Conservation (phyloP, 2,113 vertebrate species). For the Nothoprocta perdicaria region DNA sequence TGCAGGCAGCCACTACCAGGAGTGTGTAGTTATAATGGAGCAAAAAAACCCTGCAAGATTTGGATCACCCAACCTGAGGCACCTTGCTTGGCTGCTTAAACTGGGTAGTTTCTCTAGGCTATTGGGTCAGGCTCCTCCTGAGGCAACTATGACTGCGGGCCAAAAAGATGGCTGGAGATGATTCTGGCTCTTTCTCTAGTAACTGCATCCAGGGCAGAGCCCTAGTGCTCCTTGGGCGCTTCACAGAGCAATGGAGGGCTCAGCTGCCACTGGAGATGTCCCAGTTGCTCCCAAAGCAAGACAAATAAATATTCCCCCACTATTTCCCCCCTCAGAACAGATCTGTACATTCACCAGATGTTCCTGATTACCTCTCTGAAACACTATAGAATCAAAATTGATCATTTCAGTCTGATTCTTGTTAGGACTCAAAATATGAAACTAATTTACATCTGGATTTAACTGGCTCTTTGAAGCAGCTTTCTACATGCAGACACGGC, state of each 20-base stretch:
- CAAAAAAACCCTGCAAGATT: not conserved
- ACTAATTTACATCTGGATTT: not conserved
- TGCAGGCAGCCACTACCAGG: not conserved
- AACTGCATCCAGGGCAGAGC: not conserved
- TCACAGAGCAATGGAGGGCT: not conserved
- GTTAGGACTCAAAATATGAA: not conserved
- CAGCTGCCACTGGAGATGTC: not conserved
- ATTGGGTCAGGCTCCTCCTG: not conserved
- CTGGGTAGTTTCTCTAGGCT: not conserved
- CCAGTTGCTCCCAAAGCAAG: conserved; percentile 9
- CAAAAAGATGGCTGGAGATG: not conserved
- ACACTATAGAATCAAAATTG: not conserved
- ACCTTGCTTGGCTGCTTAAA: not conserved
- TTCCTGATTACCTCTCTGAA: not conserved
- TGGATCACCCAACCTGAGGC: not conserved
- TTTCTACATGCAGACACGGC: not conserved
- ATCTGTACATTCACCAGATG: not conserved
- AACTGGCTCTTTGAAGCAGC: conserved; percentile 4
- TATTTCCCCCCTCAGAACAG: not conserved
- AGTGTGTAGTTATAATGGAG: not conserved
- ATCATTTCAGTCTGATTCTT: not conserved
- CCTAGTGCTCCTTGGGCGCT: not conserved
- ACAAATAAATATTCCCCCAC: conserved; percentile 12
- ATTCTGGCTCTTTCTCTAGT: not conserved
- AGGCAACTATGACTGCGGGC: not conserved